Conservation (phyloP, 2,113 vertebrate species). For the Pygoscelis adeliae region DNA sequence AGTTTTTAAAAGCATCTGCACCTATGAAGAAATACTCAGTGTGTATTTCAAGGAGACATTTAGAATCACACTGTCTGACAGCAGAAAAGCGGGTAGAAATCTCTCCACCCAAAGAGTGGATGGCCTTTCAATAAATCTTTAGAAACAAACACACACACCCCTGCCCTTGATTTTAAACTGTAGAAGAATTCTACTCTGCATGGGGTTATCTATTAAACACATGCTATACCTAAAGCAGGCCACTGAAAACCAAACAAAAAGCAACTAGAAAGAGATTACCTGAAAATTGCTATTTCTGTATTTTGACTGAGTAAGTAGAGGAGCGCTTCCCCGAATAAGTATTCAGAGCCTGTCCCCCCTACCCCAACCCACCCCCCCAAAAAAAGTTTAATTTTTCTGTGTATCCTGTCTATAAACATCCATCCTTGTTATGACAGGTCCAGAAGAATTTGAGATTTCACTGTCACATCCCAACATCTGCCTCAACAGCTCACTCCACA, state of each 20-base stretch:
- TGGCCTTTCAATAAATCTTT: neutral
- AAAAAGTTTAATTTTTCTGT: neutral
- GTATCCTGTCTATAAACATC: neutral
- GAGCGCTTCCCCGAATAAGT: rapidly evolving
- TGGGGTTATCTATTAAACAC: neutral
- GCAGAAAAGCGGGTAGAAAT: neutral
- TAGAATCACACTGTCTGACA: neutral
- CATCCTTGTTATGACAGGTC: neutral
- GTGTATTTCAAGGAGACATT: constrained; percentile 12
- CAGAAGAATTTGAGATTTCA: neutral
- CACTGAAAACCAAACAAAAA: neutral
- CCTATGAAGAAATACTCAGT: neutral
- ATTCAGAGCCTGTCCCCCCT: neutral
- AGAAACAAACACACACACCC: neutral
- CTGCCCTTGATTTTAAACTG: neutral
- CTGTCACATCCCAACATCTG: neutral
- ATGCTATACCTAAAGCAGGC: neutral
- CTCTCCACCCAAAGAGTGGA: neutral
- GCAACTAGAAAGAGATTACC: neutral
- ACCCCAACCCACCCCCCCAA: rapidly evolving
- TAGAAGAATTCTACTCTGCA: neutral
- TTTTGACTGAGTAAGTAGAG: neutral
- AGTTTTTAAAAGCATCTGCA: constrained; percentile 36
- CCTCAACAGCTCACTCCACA: neutral
- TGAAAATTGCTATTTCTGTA: neutral